phyloP scores from a whole-genome alignment of 2,113 vertebrate genomes.

The Scolopax mira region DNA sequence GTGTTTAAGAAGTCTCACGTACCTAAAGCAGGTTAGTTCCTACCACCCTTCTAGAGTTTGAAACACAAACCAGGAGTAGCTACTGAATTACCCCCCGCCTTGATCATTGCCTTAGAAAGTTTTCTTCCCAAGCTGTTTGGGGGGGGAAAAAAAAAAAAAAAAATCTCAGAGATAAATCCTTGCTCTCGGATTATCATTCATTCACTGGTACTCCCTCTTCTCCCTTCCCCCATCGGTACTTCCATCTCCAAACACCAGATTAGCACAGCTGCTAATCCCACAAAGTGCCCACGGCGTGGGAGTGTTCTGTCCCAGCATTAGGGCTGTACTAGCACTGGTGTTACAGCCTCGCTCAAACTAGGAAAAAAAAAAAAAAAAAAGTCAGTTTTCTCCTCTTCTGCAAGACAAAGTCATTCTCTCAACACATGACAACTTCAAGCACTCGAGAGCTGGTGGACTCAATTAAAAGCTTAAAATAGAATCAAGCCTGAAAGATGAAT shows the following conservation, averaged over 20 bases:
- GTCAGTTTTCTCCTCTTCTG: not conserved
- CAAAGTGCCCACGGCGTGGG: not conserved
- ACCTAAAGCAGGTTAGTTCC: not conserved
- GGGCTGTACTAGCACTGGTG: rapidly evolving
- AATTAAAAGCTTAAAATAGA: slow-evolving; percentile 26
- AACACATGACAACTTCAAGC: not conserved
- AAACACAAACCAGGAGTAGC: not conserved
- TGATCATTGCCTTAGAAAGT: not conserved
- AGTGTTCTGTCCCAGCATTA: rapidly evolving
- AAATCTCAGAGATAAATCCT: not conserved
- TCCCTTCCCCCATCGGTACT: not conserved
- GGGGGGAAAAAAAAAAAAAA: no score
- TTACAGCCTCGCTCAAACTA: not conserved
- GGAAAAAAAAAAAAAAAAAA: not conserved
- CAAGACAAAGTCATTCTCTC: not conserved
- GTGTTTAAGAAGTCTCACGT: not conserved
- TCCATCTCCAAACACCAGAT: not conserved
- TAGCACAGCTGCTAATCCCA: not conserved
- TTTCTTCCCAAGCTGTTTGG: not conserved
- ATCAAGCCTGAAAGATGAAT: not conserved
- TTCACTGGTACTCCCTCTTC: not conserved
- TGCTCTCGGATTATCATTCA: not conserved
- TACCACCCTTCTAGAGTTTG: not conserved
- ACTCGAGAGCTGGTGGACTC: not conserved
- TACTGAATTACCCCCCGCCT: not conserved